These are phyloP conservation scores for Passer montanus DNA, from an alignment of 2,113 vertebrate genomes.

Conservation along the genomic window DNA sequence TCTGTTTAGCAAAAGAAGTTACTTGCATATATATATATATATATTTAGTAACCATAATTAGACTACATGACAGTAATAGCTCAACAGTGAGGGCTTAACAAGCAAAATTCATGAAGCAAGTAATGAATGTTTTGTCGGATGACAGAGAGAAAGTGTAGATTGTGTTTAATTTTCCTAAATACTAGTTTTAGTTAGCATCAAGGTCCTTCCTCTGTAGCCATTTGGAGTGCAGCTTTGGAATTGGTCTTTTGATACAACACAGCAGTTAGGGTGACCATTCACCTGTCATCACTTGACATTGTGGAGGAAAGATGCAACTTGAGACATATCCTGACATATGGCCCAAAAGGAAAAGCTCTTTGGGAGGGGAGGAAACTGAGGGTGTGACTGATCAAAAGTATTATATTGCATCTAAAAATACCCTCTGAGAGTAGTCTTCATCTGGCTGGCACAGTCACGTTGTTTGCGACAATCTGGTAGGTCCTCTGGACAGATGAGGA, in stretches of 20 bases:
- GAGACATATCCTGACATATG: neutral
- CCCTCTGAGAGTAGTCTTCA: neutral
- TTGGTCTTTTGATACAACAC: neutral
- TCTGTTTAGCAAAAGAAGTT: neutral
- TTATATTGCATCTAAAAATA: conserved; percentile 1
- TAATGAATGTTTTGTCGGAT: conserved; percentile 32
- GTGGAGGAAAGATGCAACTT: neutral
- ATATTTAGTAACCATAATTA: neutral
- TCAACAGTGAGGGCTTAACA: neutral
- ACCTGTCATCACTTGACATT: conserved; percentile 10
- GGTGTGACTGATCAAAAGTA: neutral
- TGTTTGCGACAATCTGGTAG: neutral
- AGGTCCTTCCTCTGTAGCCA: neutral
- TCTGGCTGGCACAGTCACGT: neutral
- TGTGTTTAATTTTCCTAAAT: conserved; percentile 41
- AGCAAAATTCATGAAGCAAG: conserved; percentile 40
- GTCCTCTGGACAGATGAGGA: neutral
- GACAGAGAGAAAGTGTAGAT: neutral
- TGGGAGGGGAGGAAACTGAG: neutral
- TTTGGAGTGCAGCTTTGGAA: conserved; percentile 13
- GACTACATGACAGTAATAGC: neutral
- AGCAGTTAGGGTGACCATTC: neutral
- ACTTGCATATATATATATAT: neutral
- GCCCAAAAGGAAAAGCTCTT: neutral
- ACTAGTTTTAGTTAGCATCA: conserved; percentile 38